Percentiles rank a stretch among this genome's conserved stretches.
Evolutionary conservation across 2,797 vertebrate species (phyloP).

Genomic region (Falco berigora): DNA sequence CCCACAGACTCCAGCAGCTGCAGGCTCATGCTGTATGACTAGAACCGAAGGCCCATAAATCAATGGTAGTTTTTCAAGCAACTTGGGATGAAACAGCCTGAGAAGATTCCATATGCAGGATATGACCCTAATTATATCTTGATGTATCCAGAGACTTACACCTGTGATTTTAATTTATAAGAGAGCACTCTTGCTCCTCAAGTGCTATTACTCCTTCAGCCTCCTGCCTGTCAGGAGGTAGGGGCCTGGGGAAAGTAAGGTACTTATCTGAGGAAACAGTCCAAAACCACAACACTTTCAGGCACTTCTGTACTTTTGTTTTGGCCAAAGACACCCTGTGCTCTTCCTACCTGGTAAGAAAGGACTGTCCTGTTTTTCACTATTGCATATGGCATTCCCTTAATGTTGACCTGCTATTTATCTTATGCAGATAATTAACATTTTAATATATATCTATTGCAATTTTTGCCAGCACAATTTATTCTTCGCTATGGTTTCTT

Average conservation of each 20-base stretch:
- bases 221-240: not conserved
- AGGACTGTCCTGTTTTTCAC: not conserved
- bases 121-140: not conserved
- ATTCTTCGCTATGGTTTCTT: conserved; percentile 11
- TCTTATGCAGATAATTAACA: not conserved
- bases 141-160: not conserved
- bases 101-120: not conserved
- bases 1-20: not conserved
- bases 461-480: not conserved
- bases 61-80: not conserved
- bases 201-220: not conserved
- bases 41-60: not conserved
- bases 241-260: not conserved
- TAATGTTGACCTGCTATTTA: not conserved
- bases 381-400: not conserved
- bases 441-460: not conserved
- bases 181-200: not conserved
- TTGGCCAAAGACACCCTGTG: not conserved
- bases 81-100: not conserved
- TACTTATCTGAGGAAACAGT: not conserved
- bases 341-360: not conserved
- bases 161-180: not conserved
- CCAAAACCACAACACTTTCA: not conserved
- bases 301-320: not conserved
- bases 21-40: not conserved